Base-by-base conservation (phyloP, 1,140 invertebrate species). In the Trachelipus rathkii region DNA sequence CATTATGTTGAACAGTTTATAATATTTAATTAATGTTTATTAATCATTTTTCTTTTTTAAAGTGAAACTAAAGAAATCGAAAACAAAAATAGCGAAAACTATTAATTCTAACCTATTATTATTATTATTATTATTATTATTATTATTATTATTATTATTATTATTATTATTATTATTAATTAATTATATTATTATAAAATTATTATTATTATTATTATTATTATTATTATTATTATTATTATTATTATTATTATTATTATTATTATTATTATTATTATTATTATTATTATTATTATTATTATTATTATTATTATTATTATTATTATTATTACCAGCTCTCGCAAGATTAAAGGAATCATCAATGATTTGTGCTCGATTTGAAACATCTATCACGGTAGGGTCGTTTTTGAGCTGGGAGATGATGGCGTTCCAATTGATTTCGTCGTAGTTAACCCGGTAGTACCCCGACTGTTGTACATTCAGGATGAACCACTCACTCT, bases 331-430 rank as follows among this genome's bases (percentile, higher is more conserved):
- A 79, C 80, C 80, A 44, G 89, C 89, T 23, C 90, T 85, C 0
- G 93, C 93, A 44, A 97, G 85, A 82, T 93, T 94, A 82, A 96
- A 88, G 0, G 92, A 90, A 84, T 97, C 95, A 82, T 97, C 93
- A 0, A 97, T 87, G 11, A 81, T 75, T 84, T 89, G 88, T 3
- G 89, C 90, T 78, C 90, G 82, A 75, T 88, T 90, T 0, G 85
- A 82, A 4, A 79, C 72, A 44, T 83, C 80, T 67, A 91, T 87
- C 9, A 80, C 78, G 13, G 78, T 82, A 24, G 82, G 83, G 71
- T 85, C 79, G 0, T 71, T 82, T 5, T 81, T 77, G 10, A 88
- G 79, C 53, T 87, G 84, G 0, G 81, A 60, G 7, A 83, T 84
- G 3, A 89, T 82, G 21, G 85, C 75, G 10, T 82, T 70, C 87